These are phyloP conservation scores for Psittacula derbiana DNA, from an alignment of 2,797 vertebrate species.

Conservation along the genomic window DNA sequence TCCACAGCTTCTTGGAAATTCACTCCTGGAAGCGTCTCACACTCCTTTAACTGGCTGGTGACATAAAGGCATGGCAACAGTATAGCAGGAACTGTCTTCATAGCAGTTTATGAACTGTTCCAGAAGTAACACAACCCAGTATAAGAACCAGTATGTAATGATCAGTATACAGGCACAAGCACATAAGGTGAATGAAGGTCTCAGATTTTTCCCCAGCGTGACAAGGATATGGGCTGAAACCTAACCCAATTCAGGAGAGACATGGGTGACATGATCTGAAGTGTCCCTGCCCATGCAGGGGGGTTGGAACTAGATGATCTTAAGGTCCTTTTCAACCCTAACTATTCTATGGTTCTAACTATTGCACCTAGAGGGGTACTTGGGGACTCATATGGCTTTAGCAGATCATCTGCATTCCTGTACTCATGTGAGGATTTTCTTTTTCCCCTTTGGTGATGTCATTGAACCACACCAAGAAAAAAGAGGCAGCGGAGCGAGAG, in stretches of 20 bases:
- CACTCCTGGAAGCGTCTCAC: background rate
- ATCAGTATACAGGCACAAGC: background rate
- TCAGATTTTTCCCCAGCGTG: background rate
- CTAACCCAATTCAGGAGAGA: background rate
- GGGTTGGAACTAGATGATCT: background rate
- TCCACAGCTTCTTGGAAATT: background rate
- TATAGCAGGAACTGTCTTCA: accelerated
- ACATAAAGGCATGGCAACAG: background rate
- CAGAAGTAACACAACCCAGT: background rate
- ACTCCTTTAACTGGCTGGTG: background rate
- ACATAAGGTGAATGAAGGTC: background rate
- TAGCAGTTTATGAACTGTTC: background rate
- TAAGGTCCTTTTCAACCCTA: background rate
- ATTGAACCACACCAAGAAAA: background rate
- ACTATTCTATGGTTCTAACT: background rate
- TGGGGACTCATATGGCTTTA: background rate
- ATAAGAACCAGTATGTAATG: background rate
- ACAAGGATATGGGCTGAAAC: background rate
- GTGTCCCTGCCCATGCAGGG: background rate
- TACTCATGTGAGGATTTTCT: background rate
- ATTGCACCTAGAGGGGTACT: background rate
- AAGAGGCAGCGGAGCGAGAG: background rate
- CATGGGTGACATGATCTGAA: background rate
- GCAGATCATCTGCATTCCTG: background rate
- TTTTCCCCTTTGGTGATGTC: background rate